These are phyloP conservation scores for Scaptomyza montana DNA, from an alignment of 1,140 invertebrate species.

Conservation along the genomic window DNA sequence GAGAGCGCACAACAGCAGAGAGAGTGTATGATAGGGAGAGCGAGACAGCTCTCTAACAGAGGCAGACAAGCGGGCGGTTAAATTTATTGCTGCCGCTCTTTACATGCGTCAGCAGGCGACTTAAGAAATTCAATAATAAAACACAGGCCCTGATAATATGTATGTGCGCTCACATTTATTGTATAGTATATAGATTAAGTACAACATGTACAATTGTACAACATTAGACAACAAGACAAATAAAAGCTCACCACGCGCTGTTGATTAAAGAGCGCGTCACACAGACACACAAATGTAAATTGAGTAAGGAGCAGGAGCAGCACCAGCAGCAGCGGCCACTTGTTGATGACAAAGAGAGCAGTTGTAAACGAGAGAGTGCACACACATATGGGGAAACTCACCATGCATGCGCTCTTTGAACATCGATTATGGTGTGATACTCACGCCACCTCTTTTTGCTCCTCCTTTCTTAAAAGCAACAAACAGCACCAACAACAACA, in stretches of 20 bases:
- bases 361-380: background rate
- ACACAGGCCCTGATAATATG: conserved; percentile 66
- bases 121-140: conserved; percentile 75
- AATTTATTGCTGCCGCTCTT: conserved; percentile 53
- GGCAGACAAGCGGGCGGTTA: conserved; percentile 35
- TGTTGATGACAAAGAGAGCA: conserved; percentile 43
- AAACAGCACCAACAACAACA: conserved; percentile 12
- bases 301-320: conserved; percentile 62
- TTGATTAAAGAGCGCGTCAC: conserved; percentile 46
- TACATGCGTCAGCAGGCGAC: conserved; percentile 62
- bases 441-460: conserved; percentile 13
- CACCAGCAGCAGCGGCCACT: conserved; percentile 41
- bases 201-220: conserved; percentile 23
- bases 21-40: conserved; percentile 4
- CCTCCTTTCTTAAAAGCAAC: conserved; percentile 37
- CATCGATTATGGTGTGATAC: conserved; percentile 70
- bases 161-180: background rate
- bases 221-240: conserved; percentile 33
- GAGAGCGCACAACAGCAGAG: conserved; percentile 1
- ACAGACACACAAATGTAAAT: conserved; percentile 62
- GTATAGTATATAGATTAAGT: conserved; percentile 34
- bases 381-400: conserved; percentile 46
- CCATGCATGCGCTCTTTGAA: conserved; percentile 41
- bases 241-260: conserved; percentile 59
- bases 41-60: conserved; percentile 7